Evolutionary conservation across 2,797 vertebrate genomes (phyloP).

Genomic region (Glossophaga mutica): DNA sequence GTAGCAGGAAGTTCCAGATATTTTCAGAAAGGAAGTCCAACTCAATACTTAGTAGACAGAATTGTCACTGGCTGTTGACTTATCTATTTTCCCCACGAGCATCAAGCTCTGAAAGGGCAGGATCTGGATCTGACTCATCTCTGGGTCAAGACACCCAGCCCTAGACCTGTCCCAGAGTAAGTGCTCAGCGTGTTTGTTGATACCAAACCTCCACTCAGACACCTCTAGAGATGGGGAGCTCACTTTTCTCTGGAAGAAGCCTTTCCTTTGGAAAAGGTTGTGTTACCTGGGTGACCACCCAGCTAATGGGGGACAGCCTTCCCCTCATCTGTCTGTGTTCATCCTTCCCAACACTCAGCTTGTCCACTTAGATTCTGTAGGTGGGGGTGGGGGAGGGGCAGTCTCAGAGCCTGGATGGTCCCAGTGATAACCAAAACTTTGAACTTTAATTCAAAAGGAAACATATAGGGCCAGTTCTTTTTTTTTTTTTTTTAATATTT

Average conservation of each 20-base stretch:
- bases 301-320: not conserved
- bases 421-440: not conserved
- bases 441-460: not conserved
- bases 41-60: slow-evolving; percentile 1
- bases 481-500: too few relatives aligned
- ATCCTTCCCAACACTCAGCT: not conserved
- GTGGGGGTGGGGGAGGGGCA: accelerated
- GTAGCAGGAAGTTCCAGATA: slow-evolving; percentile 52
- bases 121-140: slow-evolving; percentile 50
- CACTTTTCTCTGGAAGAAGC: not conserved
- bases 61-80: slow-evolving; percentile 52
- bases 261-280: not conserved
- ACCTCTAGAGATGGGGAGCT: not conserved
- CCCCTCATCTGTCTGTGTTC: not conserved
- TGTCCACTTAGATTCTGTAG: not conserved
- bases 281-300: not conserved
- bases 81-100: slow-evolving; percentile 24
- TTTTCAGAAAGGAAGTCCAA: slow-evolving; percentile 63
- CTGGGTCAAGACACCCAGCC: not conserved
- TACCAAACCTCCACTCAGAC: not conserved
- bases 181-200: not conserved
- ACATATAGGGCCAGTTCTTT: not conserved
- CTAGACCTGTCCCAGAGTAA: not conserved
- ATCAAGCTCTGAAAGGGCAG: slow-evolving; percentile 12
- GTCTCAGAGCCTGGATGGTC: not conserved